Percentiles rank a stretch among this genome's conserved stretches.
phyloP scores from a whole-genome alignment of 2,113 vertebrate species.

The Euleptes europaea region DNA sequence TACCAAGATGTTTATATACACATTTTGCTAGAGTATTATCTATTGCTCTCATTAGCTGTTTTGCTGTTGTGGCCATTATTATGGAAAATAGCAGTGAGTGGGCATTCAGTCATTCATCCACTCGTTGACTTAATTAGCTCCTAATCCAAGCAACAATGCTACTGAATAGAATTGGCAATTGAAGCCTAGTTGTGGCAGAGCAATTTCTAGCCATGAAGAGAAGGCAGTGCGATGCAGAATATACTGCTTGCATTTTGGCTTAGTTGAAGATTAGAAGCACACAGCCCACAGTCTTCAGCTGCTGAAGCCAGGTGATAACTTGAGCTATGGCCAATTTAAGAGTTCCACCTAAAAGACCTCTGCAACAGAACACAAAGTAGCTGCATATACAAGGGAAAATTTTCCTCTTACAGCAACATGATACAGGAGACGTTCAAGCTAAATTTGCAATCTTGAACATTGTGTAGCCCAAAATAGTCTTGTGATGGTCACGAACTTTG shows the following conservation, averaged over 20 bases:
- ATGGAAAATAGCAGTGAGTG: neutral
- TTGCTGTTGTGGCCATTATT: neutral
- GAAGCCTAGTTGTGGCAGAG: neutral
- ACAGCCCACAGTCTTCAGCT: neutral
- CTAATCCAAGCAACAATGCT: too few species aligned
- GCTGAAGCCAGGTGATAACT: neutral
- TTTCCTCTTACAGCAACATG: neutral
- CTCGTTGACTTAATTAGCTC: too few species aligned
- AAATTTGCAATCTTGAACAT: neutral
- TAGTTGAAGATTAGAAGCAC: neutral
- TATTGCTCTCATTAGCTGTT: neutral
- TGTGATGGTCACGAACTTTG: neutral
- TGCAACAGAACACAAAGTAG: neutral
- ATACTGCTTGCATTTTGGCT: neutral
- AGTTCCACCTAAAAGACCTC: too few species aligned
- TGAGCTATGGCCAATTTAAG: neutral
- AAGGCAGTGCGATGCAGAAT: neutral
- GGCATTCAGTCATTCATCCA: neutral
- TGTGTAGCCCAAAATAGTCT: neutral
- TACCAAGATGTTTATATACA: rapidly evolving
- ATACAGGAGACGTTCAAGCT: neutral
- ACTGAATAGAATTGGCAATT: too few species aligned
- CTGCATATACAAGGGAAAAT: neutral
- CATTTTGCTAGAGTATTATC: neutral
- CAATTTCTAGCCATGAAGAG: neutral